Base-by-base conservation (phyloP, 2,888 invertebrate genomes). In the Noctua janthina region DNA sequence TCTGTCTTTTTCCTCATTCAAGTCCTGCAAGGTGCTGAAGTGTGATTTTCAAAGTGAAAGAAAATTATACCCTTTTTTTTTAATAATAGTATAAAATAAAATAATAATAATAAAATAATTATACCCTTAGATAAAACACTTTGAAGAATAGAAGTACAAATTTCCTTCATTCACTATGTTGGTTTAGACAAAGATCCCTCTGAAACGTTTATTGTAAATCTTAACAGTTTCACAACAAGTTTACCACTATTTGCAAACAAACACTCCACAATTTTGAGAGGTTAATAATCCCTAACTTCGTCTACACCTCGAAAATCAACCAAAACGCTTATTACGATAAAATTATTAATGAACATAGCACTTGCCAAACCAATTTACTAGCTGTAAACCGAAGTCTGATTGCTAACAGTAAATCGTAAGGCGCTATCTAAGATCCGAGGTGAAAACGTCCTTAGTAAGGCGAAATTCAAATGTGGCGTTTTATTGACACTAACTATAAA, bases 401-500 rank as follows among this genome's bases (percentile, higher is more conserved):
- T 92, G 91, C 92, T 72, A 70, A 78, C 49, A 54, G 77, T 82
- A 88, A 88, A 90, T 84, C 74, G 73, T 73, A 78, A 89, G 91
- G 90, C 89, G 90, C 76, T 87, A 83, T 82, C 72, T 69, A 51
- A 74, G 71, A 84, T 80, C 74, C 74, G 76, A 88, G 84, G 85
- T 88, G 88, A 89, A 88, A 89, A 89, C 77, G 76, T 86, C 87
- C 88, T 91, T 87, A 90, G 84, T 90, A 91, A 90, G 87, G 91
- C 90, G 88, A 93, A 92, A 95, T 95, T 95, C 93, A 94, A 95
- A 96, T 95, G 92, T 92, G 92, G 90, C 87, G 85, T 95, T 96
- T 96, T 96, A 96, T 94, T 90, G 92, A 91, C 92, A 92, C 93
- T 93, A 92, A 93, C 94, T 94, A 94, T 96, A 96, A 95, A 95